Conservation (phyloP, 2,888 invertebrate genomes). For the Protodeltote pygarga region DNA sequence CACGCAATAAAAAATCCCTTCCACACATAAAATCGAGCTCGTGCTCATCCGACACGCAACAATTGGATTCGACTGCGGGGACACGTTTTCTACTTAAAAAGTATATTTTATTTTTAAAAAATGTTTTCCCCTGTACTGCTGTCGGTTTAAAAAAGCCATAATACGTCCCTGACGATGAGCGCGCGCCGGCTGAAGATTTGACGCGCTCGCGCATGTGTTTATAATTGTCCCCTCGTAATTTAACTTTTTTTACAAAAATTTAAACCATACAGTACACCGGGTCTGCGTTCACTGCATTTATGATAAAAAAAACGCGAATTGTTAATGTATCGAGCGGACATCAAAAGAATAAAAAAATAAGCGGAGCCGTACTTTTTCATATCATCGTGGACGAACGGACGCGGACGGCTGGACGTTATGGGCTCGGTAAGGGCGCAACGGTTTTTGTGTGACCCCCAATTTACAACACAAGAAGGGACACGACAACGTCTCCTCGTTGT, state of each 20-base stretch:
- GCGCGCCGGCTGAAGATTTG: conserved; percentile 86
- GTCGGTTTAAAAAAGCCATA: conserved; percentile 83
- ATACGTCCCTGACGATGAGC: conserved; percentile 74
- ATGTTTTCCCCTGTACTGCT: conserved; percentile 74
- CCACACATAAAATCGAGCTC: conserved; percentile 81
- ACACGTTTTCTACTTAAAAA: conserved; percentile 83
- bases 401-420: conserved; percentile 84
- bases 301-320: conserved; percentile 72
- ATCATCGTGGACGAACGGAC: conserved; percentile 70
- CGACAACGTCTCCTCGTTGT: conserved; percentile 66
- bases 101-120: conserved; percentile 84
- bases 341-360: conserved; percentile 71
- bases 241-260: conserved; percentile 78
- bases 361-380: conserved; percentile 74
- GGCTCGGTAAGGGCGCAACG: conserved; percentile 79
- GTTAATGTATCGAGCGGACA: conserved; percentile 76
- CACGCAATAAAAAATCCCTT: conserved; percentile 83
- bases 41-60: conserved; percentile 87
- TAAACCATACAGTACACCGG: conserved; percentile 77
- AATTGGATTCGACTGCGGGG: conserved; percentile 83
- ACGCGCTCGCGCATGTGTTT: conserved; percentile 86
- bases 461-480: conserved; percentile 84
- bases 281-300: conserved; percentile 66
- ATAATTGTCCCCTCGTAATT: conserved; percentile 84
- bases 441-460: conserved; percentile 86